Base-by-base conservation (phyloP, 1,140 invertebrate species). In the Pogonomyrmex californicus region DNA sequence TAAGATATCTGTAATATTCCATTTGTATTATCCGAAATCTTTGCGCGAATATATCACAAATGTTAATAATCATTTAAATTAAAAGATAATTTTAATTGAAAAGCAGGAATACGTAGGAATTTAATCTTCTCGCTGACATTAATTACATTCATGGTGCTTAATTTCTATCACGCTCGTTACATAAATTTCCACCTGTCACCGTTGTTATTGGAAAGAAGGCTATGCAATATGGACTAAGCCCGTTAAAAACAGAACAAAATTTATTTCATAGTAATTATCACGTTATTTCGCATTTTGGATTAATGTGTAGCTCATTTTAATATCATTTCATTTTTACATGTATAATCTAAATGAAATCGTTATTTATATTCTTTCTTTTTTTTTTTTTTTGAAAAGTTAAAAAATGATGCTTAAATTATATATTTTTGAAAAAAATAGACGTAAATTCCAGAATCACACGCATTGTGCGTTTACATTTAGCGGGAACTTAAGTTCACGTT, bases 71-170 rank as follows among this genome's bases (percentile, higher is more conserved):
- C 30, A 12, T 47, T 81, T 56, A 1, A 54, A 33, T 12, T 66
- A 33, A 81, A 36, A 54, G 36, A 70, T 81, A 68, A 81, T 79
- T 79, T 30, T 38, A 78, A 63, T 77, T 68, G 23, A 41, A 38
- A 56, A 68, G 65, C 7, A 44, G 38, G 12, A 30, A 33, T 30
- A 71, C 4, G 10, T 41, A 70, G 36, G 38, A 70, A 81, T 81
- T 81, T 54, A 56, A 66, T 41, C 14, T 41, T 63, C 56, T 62
- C 2, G 17, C 47, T 68, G 47, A 56, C 49, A 70, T 81, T 70
- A 81, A 81, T 70, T 44, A 62, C 47, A 30, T 41, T 77, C 54
- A 44, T n/a, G 56, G 41, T 17, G 9, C 23, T 66, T 66, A 79
- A 68, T 54, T 56, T 56, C 38, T 70, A 70, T 47, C 23, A 33